phyloP scores from a whole-genome alignment of 2,797 vertebrate species.

The Typhlichthys eigenmanni region DNA sequence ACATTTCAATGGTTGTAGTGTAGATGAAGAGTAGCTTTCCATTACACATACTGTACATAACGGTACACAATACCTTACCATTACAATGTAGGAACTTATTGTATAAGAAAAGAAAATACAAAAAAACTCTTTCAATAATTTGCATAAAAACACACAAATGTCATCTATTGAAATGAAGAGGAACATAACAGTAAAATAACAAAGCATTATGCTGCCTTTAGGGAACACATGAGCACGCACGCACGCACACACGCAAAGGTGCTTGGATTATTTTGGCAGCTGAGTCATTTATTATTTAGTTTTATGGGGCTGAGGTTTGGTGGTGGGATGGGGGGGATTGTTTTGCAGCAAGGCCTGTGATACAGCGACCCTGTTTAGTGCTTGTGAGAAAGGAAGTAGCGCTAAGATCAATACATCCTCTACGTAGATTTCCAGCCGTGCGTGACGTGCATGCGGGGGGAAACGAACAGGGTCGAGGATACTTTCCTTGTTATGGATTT shows the following conservation, averaged over 20 bases:
- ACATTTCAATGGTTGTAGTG: too few relatives aligned
- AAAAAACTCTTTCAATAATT: too few relatives aligned
- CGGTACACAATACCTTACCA: too few relatives aligned
- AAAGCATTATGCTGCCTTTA: conserved; percentile 45
- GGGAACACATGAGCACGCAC: conserved; percentile 4
- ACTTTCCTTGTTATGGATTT: conserved; percentile 93
- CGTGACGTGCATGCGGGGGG: conserved; percentile 87
- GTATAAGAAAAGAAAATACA: too few relatives aligned
- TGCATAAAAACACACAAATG: conserved; percentile 47
- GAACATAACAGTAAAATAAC: conserved; percentile 52
- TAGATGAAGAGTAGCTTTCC: too few relatives aligned
- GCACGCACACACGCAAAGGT: conserved; percentile 67
- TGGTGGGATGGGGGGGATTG: conserved; percentile 53
- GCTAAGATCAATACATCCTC: conserved; percentile 96
- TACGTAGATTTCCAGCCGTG: conserved; percentile 89
- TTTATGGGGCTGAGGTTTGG: conserved; percentile 66
- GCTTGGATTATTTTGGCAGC: conserved; percentile 70
- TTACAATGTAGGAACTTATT: too few relatives aligned
- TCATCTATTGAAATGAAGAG: conserved; percentile 55
- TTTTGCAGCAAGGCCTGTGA: conserved; percentile 67
- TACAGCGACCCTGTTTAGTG: conserved; percentile 79
- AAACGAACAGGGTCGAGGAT: conserved; percentile 89
- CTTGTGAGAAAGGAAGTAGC: conserved; percentile 98
- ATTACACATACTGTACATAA: too few relatives aligned
- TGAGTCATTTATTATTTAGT: conserved; percentile 78